Evolutionary conservation across 2,888 invertebrate species (phyloP).

Genomic region (Noctua fimbriata): DNA sequence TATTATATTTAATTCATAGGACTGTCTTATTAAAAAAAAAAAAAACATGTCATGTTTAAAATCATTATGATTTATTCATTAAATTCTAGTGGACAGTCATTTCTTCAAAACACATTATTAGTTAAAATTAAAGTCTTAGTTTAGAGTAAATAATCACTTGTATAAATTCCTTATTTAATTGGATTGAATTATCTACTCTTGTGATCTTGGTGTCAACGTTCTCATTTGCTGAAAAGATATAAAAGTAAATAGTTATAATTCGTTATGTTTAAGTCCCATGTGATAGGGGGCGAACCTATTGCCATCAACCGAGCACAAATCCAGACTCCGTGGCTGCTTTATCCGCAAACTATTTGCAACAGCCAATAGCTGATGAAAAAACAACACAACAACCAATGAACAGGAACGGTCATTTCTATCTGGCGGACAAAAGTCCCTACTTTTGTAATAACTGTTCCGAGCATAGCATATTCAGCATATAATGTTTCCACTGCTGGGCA

Average conservation of each 20-base stretch:
- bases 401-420: too few relatives aligned
- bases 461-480: too few relatives aligned
- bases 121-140: conserved; percentile 10
- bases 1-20: not conserved
- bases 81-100: not conserved
- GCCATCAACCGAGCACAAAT: too few relatives aligned
- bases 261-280: too few relatives aligned
- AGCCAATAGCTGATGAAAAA: too few relatives aligned
- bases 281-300: too few relatives aligned
- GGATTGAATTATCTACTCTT: conserved; percentile 18
- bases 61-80: conserved; percentile 26
- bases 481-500: too few relatives aligned
- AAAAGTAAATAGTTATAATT: not conserved
- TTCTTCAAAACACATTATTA: conserved; percentile 14
- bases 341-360: too few relatives aligned
- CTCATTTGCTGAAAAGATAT: conserved; percentile 33
- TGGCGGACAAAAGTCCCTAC: too few relatives aligned
- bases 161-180: conserved; percentile 19
- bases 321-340: too few relatives aligned
- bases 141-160: conserved; percentile 5
- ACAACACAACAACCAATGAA: too few relatives aligned
- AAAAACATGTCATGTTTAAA: not conserved
- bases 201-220: conserved; percentile 21
- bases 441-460: too few relatives aligned
- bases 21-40: conserved; percentile 10